Base-by-base conservation (phyloP, 1,140 invertebrate species). In the Aphelinus certus region DNA sequence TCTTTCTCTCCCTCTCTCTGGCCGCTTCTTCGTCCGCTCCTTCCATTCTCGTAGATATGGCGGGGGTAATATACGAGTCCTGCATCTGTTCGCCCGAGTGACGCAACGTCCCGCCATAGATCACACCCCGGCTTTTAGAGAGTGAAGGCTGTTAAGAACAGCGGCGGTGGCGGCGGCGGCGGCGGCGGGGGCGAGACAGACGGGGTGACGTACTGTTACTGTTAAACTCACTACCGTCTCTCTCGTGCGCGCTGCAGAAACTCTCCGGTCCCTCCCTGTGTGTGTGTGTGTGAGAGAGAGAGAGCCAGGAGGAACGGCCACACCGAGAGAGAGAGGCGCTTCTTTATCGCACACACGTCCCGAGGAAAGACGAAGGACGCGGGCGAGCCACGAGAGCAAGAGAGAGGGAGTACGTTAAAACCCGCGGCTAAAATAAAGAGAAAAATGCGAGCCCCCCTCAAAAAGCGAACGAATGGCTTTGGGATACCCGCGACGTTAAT, bases 81-180 rank as follows among this genome's bases (percentile, higher is more conserved):
- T 88, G 86, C 87, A 88, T 88, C 86, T 88, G 86, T 87, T 88
- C 85, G 26, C 82, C 83, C 83, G 83, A 86, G 84, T 87, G 86
- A 88, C 85, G 87, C 85, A 88, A 88, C 86, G 86, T 87, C 83
- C 84, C 83, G 86, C 85, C 83, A 88, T 88, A 88, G 83, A 87
- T 86, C 85, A 87, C 84, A 83, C 80, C 81, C 83, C 67, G 80
- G 85, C 84, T 86, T 85, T 86, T 86, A 85, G 84, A 86, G 84
- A 87, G 81, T 82, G 84, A 85, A 85, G 83, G 83, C 83, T 85
- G 84, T 85, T 85, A 83, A 83, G 84, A 81, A 83, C 51, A 53
- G 51, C 51, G 4, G 4, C 51, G 73, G n/a, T n/a, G n/a, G 58
- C 75, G 58, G 51, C 57, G 62, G 70, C 51, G 66, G 74, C 45